These are phyloP conservation scores for Pachyramphus minor DNA, from an alignment of 2,113 vertebrate species.

Conservation along the genomic window DNA sequence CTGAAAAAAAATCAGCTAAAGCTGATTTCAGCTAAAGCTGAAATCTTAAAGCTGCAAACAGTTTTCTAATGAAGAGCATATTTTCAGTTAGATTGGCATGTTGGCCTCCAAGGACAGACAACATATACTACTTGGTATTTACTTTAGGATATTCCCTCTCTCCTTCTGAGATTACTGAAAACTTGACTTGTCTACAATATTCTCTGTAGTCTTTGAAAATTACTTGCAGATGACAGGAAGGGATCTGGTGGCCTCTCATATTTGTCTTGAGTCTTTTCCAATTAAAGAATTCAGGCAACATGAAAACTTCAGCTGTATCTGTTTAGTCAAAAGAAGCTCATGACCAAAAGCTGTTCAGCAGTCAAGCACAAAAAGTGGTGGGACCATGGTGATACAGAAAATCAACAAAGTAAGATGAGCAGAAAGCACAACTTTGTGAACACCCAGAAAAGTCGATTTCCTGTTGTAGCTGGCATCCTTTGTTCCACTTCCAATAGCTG, in stretches of 20 bases:
- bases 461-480: not conserved
- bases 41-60: not conserved
- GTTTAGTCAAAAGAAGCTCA: not conserved
- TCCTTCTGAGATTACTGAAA: not conserved
- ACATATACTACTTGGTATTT: not conserved
- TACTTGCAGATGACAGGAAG: slow-evolving; percentile 26
- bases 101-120: not conserved
- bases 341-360: slow-evolving; percentile 2
- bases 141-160: not conserved
- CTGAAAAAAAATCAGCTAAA: not conserved
- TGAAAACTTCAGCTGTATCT: slow-evolving; percentile 9
- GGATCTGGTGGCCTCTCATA: not conserved
- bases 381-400: not conserved
- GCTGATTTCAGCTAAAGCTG: not conserved
- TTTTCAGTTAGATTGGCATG: not conserved
- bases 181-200: not conserved
- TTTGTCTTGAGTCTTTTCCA: slow-evolving; percentile 41
- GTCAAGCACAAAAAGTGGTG: not conserved
- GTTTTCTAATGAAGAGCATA: not conserved
- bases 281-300: not conserved
- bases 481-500: not conserved
- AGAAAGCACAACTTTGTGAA: not conserved
- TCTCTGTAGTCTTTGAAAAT: slow-evolving; percentile 9
- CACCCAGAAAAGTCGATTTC: not conserved
- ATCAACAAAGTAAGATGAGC: not conserved